Base-by-base conservation (phyloP, 2,888 invertebrate genomes). In the Coecobrya sp. region DNA sequence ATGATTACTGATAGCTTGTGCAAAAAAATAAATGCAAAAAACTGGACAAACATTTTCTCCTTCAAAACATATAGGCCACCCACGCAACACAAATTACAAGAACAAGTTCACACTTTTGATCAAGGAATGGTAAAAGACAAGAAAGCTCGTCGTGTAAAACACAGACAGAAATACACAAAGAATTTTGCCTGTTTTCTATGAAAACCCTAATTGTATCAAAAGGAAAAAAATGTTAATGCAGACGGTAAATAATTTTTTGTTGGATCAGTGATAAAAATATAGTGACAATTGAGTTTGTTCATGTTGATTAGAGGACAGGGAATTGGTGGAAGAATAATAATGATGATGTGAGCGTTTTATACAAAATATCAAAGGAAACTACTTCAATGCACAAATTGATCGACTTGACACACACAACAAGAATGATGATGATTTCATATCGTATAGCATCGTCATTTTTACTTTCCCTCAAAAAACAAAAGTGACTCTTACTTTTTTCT, bases 141-240 rank as follows among this genome's bases (percentile, higher is more conserved):
- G 25, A 4, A 49, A n/a, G 52, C 42, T 42, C 70, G 36, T 11
- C 36, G 25, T n/a, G 27, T 79, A n/a, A n/a, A n/a, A 79, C 52
- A 79, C 70, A 42, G 19, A 73, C 27, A n/a, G n/a, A n/a, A n/a
- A n/a, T n/a, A n/a, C 13, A 70, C 36, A 36, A 36, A 36, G 7
- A 36, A 36, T 36, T 30, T 36, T 55, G 59, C 82, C 82, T 82
- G 82, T 59, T 82, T 82, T 59, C 52, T 82, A 59, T 59, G 11
- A 59, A 82, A 52, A 55, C 30, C 36, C 59, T 16, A 2, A 36
- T 36, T 59, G 59, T 82, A 7, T 52, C 27, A 76, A 76, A n/a
- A n/a, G n/a, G n/a, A n/a, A 55, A 45, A 52, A 79, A 36, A 45
- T 27, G 0, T 19, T 36, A 36, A n/a, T 42, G 70, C 70, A n/a